Evolutionary conservation across 2,797 vertebrate genomes (phyloP).

Genomic region (Xenops minutus): DNA sequence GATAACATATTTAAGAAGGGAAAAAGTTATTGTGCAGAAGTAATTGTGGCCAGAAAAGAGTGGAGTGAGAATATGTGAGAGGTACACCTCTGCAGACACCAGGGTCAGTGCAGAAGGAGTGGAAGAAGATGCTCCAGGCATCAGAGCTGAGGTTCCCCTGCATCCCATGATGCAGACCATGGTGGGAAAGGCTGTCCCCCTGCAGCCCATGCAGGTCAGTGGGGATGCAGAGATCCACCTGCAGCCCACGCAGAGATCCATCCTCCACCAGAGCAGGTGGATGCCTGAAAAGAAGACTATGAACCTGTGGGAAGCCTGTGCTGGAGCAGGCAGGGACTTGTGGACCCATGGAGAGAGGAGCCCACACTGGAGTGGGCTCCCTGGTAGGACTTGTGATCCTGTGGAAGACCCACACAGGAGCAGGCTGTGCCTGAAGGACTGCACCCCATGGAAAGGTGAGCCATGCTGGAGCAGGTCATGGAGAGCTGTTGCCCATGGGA

Average conservation of each 20-base stretch:
- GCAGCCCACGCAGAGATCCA: not conserved
- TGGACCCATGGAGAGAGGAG: not conserved
- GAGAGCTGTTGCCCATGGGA: not conserved
- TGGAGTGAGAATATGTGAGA: not conserved
- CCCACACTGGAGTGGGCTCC: not conserved
- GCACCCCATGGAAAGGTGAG: not conserved
- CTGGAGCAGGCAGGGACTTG: not conserved
- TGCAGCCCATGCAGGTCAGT: not conserved
- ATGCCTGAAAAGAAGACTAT: not conserved
- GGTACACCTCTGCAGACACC: not conserved
- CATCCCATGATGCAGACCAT: not conserved
- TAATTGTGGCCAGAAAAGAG: not conserved
- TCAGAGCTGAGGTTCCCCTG: not conserved
- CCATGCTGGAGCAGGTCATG: not conserved
- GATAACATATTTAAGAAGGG: not conserved
- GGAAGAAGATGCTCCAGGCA: not conserved
- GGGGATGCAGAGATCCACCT: not conserved
- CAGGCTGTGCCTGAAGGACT: not conserved
- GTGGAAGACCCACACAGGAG: accelerated
- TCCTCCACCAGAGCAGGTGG: accelerated
- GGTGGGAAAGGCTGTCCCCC: not conserved
- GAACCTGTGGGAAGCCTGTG: not conserved
- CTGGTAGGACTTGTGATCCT: not conserved
- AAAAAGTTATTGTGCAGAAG: not conserved
- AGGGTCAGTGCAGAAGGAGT: not conserved